Percentiles rank a stretch among this genome's conserved stretches.
These are phyloP conservation scores for Athalia rosae DNA, from an alignment of 2,888 invertebrate genomes.

Conservation along the genomic window DNA sequence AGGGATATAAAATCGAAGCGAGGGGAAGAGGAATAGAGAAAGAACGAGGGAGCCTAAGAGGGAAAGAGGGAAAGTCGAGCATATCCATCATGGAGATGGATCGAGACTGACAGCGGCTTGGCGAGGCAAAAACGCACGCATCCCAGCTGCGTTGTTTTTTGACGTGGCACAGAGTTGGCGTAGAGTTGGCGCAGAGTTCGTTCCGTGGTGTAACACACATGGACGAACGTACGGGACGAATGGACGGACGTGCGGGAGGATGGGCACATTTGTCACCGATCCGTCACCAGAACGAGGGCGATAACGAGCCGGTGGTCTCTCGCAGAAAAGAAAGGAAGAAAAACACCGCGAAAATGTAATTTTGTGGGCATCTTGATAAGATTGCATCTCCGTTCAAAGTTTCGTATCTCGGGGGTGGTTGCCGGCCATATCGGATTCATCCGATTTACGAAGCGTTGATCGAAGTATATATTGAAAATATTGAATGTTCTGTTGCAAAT, in stretches of 20 bases:
- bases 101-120: conserved; percentile 47
- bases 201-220: conserved; percentile 38
- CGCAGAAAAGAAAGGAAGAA: neutral
- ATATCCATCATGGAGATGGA: conserved; percentile 47
- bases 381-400: conserved; percentile 47
- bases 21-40: neutral
- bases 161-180: conserved; percentile 34
- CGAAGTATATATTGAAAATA: conserved; percentile 31
- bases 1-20: conserved; percentile 25
- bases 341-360: conserved; percentile 49
- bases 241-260: conserved; percentile 28
- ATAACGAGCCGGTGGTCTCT: conserved; percentile 48
- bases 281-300: conserved; percentile 50
- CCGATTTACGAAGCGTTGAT: conserved; percentile 29
- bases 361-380: conserved; percentile 50
- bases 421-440: conserved; percentile 22
- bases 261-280: conserved; percentile 53
- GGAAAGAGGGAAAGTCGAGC: conserved; percentile 13
- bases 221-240: conserved; percentile 12
- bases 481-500: conserved; percentile 4
- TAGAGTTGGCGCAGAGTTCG: conserved; percentile 38
- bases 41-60: neutral
- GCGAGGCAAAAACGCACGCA: conserved; percentile 45
- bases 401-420: neutral
- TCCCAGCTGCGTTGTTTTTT: conserved; percentile 48